Evolutionary conservation across 2,113 vertebrate species (phyloP), one percentile per base, ranked within the genome.

Genomic region (Rhinoderma darwinii): DNA sequence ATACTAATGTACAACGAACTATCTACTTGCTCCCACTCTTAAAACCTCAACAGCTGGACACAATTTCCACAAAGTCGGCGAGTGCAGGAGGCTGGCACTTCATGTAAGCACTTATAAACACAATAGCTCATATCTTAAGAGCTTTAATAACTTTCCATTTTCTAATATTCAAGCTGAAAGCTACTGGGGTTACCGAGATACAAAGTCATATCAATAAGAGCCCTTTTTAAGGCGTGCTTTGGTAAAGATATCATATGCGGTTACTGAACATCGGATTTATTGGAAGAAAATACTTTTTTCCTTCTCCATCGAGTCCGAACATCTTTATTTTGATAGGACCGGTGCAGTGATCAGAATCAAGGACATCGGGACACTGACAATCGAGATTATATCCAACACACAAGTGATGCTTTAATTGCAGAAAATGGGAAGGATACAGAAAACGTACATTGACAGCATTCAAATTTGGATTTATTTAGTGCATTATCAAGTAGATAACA

Each of bases 21-120:
- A 83, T 86, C 22, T 88, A 32, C 25, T 88, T 30, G 68, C 74
- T 30, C 14, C 39, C 77, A 39, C 86, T 84, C 51, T 86, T 41
- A 4, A 87, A 88, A 73, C 25, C 59, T 8, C 8, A 84, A 15
- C n/a, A 14, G 5, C n/a, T 6, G 20, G 86, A 86, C 32, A 86
- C 78, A 90, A 91, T 89, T 70, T 17, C 47, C 50, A 22, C 3
- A 78, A 81, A 80, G 90, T 73, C 61, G 83, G 72, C 41, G 84
- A 63, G 61, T 2, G 84, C n/a, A 44, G 2, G 3, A 14, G 30
- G 87, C 88, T 84, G 68, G 76, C 44, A 82, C 86, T 87, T 87
- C 78, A 87, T 59, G 27, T n/a, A 78, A 74, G 86, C 86, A 75
- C 79, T 82, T 87, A 59, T 63, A 87, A 44, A 44, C 86, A 87